Percentiles rank a stretch among this genome's conserved stretches.
These are phyloP conservation scores for Phodopus roborovskii DNA, from an alignment of 2,113 vertebrate species.

Conservation along the genomic window DNA sequence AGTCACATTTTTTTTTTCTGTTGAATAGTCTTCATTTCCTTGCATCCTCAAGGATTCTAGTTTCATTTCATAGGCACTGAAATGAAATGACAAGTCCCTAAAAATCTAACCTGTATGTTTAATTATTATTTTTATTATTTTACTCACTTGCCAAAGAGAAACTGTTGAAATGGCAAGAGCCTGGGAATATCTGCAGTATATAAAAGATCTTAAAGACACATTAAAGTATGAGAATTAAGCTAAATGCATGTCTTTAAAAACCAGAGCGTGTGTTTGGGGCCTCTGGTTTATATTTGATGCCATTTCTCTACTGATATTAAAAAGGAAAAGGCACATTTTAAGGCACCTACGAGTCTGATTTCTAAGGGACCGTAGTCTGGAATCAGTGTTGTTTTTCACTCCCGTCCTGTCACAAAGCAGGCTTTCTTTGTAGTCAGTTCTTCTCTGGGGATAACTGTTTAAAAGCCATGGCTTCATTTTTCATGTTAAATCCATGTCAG, in stretches of 20 bases:
- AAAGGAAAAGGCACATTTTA: constrained; percentile 86
- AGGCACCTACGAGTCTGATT: constrained; percentile 92
- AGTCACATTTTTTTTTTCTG: not conserved
- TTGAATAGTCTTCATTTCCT: not conserved
- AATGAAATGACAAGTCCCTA: constrained; percentile 42
- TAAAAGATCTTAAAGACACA: constrained; percentile 49
- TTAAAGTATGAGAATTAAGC: constrained; percentile 73
- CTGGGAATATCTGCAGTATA: not conserved
- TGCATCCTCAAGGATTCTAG: not conserved
- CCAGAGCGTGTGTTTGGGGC: constrained; percentile 66
- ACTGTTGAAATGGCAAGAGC: not conserved
- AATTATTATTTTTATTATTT: constrained; percentile 5
- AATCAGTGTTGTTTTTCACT: constrained; percentile 88
- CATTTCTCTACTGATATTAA: constrained; percentile 86
- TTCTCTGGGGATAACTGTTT: constrained; percentile 87
- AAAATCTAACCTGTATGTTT: constrained; percentile 28
- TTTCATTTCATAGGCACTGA: constrained; percentile 21
- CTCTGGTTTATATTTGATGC: constrained; percentile 78
- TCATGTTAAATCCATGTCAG: constrained; percentile 78
- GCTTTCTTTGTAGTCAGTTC: constrained; percentile 88
- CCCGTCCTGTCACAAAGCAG: constrained; percentile 80
- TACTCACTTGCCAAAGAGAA: constrained; percentile 11
- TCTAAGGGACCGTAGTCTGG: constrained; percentile 85
- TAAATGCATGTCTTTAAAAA: constrained; percentile 64
- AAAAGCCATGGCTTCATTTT: constrained; percentile 85